Evolutionary conservation across 1,140 invertebrate species (phyloP), one percentile per base, ranked within the genome.

Genomic region (Bilobella aurantiaca): DNA sequence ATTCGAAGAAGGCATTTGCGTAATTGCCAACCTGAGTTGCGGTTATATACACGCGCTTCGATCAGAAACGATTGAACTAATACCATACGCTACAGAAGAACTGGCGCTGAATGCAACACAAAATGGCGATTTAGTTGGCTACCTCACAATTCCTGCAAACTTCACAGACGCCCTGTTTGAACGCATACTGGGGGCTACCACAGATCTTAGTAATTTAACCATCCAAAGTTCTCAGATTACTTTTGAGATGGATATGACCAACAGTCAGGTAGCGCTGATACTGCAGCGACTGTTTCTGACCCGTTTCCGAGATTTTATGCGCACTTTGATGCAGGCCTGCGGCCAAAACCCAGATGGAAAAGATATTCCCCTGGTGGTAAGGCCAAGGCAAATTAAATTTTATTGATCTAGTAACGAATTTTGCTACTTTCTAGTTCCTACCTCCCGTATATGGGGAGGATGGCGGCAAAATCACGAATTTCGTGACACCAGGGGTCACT

Each of bases 401-500:
- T 16, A 23, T n/a, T 25, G 18, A 18, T 56, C 3, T 21, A 27
- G 3, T 62, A 25, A 14, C 28, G 8, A 14, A 57, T 28, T 42
- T 62, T 34, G 30, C 25, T 25, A 62, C 28, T 67, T 66, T 74
- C 0, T 75, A 85, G 76, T 84, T 90, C 72, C 80, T 84, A 67
- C 78, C 85, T 8, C 86, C 88, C 0, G 78, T 92, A 16, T 91
- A 84, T 76, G 90, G 90, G 12, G 76, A 74, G 0, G 74, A 77
- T 46, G 78, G 89, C 34, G 80, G 83, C 1, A 84, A 83, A 53
- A 87, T 86, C 73, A 81, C 83, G 0, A 80, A 82, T 21, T 92
- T 87, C 75, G 87, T 91, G 82, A 85, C 85, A 0, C 89, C 90
- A 0, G 86, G 86, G n/a, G 83, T 90, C 46, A 78, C 87, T 60